Conservation (phyloP, 2,888 invertebrate species). For the Diarsia rubi region DNA sequence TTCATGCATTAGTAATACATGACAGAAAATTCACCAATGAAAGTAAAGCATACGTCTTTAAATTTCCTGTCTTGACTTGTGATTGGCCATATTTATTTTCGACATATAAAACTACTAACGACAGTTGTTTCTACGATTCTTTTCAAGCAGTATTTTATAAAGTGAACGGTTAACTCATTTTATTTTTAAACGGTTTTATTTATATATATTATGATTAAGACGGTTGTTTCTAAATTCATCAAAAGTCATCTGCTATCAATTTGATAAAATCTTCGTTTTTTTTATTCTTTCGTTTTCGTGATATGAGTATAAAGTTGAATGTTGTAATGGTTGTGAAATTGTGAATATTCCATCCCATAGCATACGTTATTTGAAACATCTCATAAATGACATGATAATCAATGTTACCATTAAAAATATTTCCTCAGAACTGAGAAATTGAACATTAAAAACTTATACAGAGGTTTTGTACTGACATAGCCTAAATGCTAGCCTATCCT, state of each 20-base stretch:
- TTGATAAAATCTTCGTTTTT: background rate
- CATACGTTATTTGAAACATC: background rate
- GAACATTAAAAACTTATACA: background rate
- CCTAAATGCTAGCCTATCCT: no score
- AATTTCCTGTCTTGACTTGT: conserved; percentile 12
- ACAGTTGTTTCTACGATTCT: conserved; percentile 66
- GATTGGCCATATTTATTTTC: conserved; percentile 65
- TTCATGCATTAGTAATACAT: conserved; percentile 82
- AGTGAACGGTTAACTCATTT: no score
- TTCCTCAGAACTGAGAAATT: background rate
- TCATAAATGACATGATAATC: background rate
- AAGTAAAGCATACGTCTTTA: background rate
- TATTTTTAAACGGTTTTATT: background rate
- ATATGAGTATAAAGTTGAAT: background rate
- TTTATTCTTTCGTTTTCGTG: background rate
- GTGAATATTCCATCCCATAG: background rate
- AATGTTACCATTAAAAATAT: conserved; percentile 9
- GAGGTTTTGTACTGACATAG: background rate
- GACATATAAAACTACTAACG: conserved; percentile 68
- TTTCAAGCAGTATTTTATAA: conserved; percentile 58
- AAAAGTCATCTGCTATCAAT: background rate
- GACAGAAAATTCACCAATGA: conserved; percentile 55
- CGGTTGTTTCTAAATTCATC: background rate
- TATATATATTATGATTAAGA: no score
- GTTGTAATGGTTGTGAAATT: background rate